Conservation (phyloP, 1,140 invertebrate species). For the Heliconius nattereri region DNA sequence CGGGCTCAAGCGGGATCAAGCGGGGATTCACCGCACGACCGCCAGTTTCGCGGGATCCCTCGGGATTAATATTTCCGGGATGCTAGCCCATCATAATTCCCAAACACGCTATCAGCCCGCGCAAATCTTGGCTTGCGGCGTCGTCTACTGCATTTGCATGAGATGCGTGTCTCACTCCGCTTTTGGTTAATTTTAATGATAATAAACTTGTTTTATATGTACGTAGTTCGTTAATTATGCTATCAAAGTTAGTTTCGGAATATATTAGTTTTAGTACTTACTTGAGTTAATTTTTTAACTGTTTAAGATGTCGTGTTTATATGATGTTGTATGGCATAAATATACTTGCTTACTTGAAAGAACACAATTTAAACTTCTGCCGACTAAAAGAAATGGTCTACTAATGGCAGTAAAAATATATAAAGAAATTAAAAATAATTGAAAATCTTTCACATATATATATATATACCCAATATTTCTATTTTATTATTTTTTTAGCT, state of each 20-base stretch:
- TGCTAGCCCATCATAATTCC: conserved; percentile 61
- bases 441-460: too few species aligned
- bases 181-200: conserved; percentile 38
- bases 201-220: conserved; percentile 30
- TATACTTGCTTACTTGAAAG: too few species aligned
- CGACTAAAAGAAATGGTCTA: too few species aligned
- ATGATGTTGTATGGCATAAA: too few species aligned
- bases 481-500: too few species aligned
- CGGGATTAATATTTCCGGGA: conserved; percentile 58
- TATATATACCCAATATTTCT: too few species aligned
- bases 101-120: conserved; percentile 53
- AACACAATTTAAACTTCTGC: too few species aligned
- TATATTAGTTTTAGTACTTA: neutral
- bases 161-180: conserved; percentile 35
- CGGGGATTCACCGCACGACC: conserved; percentile 43
- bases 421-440: too few species aligned
- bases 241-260: conserved; percentile 16
- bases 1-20: conserved; percentile 33
- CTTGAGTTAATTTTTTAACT: neutral
- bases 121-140: conserved; percentile 50
- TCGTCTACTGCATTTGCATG: conserved; percentile 42
- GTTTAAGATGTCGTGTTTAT: neutral
- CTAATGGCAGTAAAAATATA: too few species aligned
- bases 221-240: conserved; percentile 30
- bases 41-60: conserved; percentile 37